Conservation (phyloP, 2,797 vertebrate species). For the Acrossocheilus wenchowensis region DNA sequence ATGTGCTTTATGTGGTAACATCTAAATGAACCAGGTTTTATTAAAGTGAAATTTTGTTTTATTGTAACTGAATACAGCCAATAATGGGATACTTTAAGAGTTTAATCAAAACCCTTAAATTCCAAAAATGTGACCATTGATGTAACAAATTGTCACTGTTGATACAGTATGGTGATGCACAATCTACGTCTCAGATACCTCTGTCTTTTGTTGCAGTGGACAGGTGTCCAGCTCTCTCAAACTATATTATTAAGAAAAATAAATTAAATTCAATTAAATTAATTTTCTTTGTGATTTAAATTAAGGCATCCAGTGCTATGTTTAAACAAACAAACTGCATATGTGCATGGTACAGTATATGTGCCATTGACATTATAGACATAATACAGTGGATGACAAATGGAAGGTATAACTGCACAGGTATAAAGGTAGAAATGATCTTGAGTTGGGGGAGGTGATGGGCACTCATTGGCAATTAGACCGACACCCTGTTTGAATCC, state of each 20-base stretch:
- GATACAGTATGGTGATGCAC: neutral
- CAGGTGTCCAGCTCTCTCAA: neutral
- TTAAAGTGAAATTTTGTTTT: neutral
- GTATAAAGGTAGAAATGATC: constrained; percentile 21
- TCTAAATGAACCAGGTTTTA: neutral
- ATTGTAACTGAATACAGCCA: neutral
- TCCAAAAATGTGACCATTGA: neutral
- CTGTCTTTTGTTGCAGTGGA: neutral
- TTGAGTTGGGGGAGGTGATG: constrained; percentile 46
- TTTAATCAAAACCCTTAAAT: neutral
- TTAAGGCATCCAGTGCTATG: neutral
- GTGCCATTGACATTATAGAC: neutral
- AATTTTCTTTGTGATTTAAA: neutral
- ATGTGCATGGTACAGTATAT: neutral
- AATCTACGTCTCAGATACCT: neutral
- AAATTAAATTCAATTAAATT: neutral
- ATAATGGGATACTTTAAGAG: neutral
- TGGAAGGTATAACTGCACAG: neutral
- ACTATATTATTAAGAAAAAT: neutral
- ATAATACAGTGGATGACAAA: constrained; percentile 22
- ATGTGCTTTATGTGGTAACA: neutral
- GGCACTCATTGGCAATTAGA: constrained; percentile 52
- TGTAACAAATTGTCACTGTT: neutral
- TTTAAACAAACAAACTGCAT: neutral
- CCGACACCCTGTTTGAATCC: constrained; percentile 54